A percentile compares a stretch with the other conserved stretches of the same genome.
Evolutionary conservation across 2,888 invertebrate species (phyloP).

Genomic region (Cosmia pyralina): DNA sequence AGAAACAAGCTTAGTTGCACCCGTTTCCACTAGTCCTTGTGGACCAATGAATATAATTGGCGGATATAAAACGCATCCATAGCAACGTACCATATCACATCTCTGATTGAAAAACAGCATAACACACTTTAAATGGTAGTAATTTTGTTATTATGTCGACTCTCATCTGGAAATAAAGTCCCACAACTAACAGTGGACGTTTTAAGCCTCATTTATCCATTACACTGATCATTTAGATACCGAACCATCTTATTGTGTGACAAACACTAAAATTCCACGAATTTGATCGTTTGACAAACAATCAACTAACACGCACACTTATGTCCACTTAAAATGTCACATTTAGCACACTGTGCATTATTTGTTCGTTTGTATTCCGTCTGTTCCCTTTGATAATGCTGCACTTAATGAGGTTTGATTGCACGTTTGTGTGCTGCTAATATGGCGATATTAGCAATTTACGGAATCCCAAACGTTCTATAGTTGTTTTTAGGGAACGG

Average conservation of each 20-base stretch:
- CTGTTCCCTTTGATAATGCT: slow-evolving; percentile 56
- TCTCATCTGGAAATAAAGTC: background rate
- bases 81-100: too few species aligned
- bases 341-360: slow-evolving; percentile 32
- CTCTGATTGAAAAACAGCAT: too few species aligned
- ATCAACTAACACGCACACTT: slow-evolving; percentile 19
- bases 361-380: slow-evolving; percentile 47
- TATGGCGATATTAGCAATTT: slow-evolving; percentile 61
- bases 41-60: too few species aligned
- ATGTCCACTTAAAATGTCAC: slow-evolving; percentile 20
- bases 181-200: background rate
- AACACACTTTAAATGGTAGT: background rate
- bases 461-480: slow-evolving; percentile 45
- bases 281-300: slow-evolving; percentile 13
- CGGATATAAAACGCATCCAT: too few species aligned
- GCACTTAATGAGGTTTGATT: slow-evolving; percentile 64
- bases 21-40: too few species aligned
- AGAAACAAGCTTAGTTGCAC: too few species aligned
- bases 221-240: background rate
- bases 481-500: slow-evolving; percentile 43
- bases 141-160: background rate
- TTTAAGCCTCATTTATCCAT: background rate
- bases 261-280: background rate
- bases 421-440: slow-evolving; percentile 58
- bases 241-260: background rate